Evolutionary conservation across 2,797 vertebrate genomes (phyloP).

Genomic region (Semotilus atromaculatus): DNA sequence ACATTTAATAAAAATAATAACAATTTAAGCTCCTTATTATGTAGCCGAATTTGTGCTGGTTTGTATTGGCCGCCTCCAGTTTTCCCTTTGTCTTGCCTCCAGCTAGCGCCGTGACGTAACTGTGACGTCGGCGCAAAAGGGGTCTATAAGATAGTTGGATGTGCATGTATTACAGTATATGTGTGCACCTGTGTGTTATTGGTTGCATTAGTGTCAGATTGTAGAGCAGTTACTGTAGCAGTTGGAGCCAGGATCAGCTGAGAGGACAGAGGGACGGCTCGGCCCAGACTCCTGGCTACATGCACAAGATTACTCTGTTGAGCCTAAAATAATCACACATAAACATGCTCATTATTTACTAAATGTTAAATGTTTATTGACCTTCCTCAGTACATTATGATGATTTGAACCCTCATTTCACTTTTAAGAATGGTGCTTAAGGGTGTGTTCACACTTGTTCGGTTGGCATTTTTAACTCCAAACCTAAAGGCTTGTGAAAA

Average conservation of each 20-base stretch:
- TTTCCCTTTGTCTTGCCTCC: too few species aligned
- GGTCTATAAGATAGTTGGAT: background rate
- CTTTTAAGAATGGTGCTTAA: background rate
- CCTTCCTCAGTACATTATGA: background rate
- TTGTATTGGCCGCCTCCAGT: too few species aligned
- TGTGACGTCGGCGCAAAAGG: too few species aligned
- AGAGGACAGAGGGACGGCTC: conserved; percentile 84
- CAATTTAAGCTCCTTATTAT: too few species aligned
- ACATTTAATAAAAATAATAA: too few species aligned
- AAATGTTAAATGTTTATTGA: background rate
- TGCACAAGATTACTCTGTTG: conserved; percentile 90
- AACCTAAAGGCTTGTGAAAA: too few species aligned
- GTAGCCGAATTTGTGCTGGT: too few species aligned
- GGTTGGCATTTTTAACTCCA: too few species aligned
- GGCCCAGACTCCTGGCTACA: conserved; percentile 86
- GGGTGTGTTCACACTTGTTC: too few species aligned
- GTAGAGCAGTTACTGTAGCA: conserved; percentile 90
- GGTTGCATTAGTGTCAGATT: conserved; percentile 81
- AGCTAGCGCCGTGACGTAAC: too few species aligned
- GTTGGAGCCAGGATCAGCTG: conserved; percentile 98
- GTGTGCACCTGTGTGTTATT: conserved; percentile 76
- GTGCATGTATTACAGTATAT: conserved; percentile 2
- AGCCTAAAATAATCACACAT: conserved; percentile 50
- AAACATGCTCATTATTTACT: background rate
- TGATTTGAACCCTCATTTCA: background rate